These are phyloP conservation scores for Centropus unirufus DNA, from an alignment of 2,113 vertebrate genomes.

Conservation along the genomic window DNA sequence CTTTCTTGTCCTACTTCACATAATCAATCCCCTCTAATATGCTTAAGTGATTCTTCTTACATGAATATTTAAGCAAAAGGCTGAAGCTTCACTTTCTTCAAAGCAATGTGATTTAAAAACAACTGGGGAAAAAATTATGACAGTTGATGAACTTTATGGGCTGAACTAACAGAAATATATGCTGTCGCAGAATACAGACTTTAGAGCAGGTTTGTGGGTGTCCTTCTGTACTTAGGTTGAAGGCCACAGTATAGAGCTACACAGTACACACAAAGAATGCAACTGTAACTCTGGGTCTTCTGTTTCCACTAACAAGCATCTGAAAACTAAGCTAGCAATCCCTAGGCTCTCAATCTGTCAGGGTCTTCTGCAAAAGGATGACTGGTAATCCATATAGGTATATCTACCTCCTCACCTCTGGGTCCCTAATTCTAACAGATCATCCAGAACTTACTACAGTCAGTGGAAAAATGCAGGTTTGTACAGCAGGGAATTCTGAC, in stretches of 20 bases:
- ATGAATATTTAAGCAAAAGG: background rate
- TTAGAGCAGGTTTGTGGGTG: background rate
- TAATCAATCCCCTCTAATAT: background rate
- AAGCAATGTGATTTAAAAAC: background rate
- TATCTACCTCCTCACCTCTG: background rate
- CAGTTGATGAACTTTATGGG: background rate
- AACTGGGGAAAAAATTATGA: background rate
- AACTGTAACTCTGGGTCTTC: background rate
- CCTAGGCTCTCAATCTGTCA: background rate
- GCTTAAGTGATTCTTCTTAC: background rate
- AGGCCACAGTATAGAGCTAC: background rate
- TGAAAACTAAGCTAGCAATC: background rate
- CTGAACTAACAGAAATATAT: background rate
- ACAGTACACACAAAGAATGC: background rate
- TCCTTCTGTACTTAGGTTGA: background rate
- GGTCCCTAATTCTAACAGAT: background rate
- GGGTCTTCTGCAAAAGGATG: background rate
- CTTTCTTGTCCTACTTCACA: background rate
- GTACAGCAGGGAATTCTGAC: background rate
- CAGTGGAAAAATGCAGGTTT: background rate
- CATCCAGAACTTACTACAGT: background rate
- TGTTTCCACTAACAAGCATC: background rate
- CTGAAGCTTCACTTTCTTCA: background rate
- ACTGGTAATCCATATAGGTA: background rate
- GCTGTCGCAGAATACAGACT: background rate